phyloP scores from a whole-genome alignment of 37 sponge, comb jelly and placozoan genomes.

The Chondrosia reniformis region DNA sequence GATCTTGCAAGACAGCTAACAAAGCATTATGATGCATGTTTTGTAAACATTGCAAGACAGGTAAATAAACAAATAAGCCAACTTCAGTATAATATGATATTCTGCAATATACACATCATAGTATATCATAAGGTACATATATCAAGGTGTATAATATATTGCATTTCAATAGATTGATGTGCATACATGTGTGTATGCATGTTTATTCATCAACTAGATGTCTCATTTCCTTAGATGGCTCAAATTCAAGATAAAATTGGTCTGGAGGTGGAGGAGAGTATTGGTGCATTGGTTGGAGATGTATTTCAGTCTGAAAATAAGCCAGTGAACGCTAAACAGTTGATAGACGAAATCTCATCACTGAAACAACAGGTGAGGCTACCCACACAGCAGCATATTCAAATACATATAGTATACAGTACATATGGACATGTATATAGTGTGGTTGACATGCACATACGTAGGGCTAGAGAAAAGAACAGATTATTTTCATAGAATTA shows the following conservation, averaged over 20 bases:
- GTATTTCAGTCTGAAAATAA: background rate
- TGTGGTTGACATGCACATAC: too few species aligned
- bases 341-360: constrained; percentile 5
- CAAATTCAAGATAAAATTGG: constrained; percentile 12
- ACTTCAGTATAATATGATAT: too few species aligned
- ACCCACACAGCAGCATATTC: too few species aligned
- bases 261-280: constrained; percentile 12
- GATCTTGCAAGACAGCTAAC: constrained; percentile 19
- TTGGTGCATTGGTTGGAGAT: constrained; percentile 5
- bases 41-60: constrained; percentile 53
- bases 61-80: too few species aligned
- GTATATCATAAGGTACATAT: background rate
- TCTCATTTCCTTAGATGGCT: constrained; percentile 21
- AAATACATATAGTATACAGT: too few species aligned
- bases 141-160: background rate
- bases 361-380: constrained; percentile 11
- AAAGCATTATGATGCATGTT: constrained; percentile 53
- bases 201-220: background rate
- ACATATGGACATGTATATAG: too few species aligned
- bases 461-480: too few species aligned
- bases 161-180: background rate
- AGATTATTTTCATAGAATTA: too few species aligned
- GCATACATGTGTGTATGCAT: background rate
- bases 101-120: too few species aligned
- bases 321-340: background rate